These are phyloP conservation scores for Drosophila jambulina DNA, from an alignment of 1,140 invertebrate species.

Conservation along the genomic window DNA sequence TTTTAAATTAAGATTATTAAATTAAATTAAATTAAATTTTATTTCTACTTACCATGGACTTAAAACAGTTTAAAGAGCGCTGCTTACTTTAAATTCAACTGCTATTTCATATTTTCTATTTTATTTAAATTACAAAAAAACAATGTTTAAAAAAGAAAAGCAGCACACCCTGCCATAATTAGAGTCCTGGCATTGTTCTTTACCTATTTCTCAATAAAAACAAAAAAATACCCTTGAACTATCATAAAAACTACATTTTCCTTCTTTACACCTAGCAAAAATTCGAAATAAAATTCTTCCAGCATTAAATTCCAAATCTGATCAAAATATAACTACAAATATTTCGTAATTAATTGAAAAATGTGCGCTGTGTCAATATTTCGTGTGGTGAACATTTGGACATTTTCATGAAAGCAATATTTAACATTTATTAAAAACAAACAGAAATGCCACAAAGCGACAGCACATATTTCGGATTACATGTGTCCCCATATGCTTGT, in stretches of 20 bases:
- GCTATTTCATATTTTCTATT: too few relatives aligned
- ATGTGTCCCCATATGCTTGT: slow-evolving; percentile 1
- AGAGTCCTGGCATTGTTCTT: too few relatives aligned
- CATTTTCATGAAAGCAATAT: slow-evolving; percentile 8
- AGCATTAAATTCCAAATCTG: neutral
- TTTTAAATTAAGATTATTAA: neutral
- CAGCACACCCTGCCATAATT: too few relatives aligned
- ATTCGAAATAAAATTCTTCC: neutral
- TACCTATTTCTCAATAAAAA: too few relatives aligned
- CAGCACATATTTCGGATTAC: slow-evolving; percentile 16
- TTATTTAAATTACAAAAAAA: too few relatives aligned
- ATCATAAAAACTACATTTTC: neutral
- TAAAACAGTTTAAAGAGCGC: neutral
- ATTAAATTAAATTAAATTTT: neutral
- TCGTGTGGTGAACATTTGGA: slow-evolving; percentile 6
- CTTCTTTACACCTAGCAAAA: neutral
- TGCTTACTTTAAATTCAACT: neutral
- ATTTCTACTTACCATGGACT: too few relatives aligned
- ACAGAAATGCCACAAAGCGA: slow-evolving; percentile 16
- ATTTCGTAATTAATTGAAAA: slow-evolving; percentile 13
- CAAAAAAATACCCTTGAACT: too few relatives aligned
- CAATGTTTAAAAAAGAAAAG: too few relatives aligned
- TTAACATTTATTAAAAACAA: slow-evolving; percentile 21
- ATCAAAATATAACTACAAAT: neutral
- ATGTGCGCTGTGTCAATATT: slow-evolving; percentile 3